phyloP scores from a whole-genome alignment of 2,888 invertebrate genomes.

The Lithophane leautieri region DNA sequence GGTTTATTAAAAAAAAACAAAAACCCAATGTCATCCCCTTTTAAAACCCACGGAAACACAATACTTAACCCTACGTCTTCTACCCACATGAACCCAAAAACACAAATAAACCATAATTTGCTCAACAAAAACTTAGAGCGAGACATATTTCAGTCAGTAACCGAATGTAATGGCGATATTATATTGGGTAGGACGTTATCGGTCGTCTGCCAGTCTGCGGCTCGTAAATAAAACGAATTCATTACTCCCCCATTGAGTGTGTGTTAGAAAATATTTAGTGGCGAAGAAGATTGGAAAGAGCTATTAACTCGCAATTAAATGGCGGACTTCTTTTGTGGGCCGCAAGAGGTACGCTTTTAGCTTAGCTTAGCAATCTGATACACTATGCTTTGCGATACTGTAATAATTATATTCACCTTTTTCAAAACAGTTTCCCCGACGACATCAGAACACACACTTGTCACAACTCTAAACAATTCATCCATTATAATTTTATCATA shows the following conservation, averaged over 20 bases:
- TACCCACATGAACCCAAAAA: conserved; percentile 49
- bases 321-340: conserved; percentile 43
- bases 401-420: no score
- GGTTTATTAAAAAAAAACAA: neutral
- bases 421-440: neutral
- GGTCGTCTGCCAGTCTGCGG: conserved; percentile 80
- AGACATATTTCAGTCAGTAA: conserved; percentile 76
- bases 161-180: conserved; percentile 82
- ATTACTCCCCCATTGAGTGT: conserved; percentile 78
- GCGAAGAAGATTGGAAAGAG: conserved; percentile 70
- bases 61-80: neutral
- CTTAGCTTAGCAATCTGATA: neutral
- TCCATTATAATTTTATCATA: no score
- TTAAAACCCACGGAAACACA: neutral
- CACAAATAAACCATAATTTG: conserved; percentile 64
- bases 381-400: neutral
- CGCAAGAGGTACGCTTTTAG: conserved; percentile 5
- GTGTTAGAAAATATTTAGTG: conserved; percentile 81
- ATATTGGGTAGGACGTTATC: conserved; percentile 84
- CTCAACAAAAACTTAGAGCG: conserved; percentile 62
- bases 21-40: neutral
- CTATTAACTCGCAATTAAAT: conserved; percentile 67
- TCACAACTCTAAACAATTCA: neutral
- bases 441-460: neutral
- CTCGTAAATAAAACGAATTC: conserved; percentile 85